Percentiles rank a stretch among this genome's conserved stretches.
Conservation (phyloP, 2,797 vertebrate genomes). For the Echiichthys vipera region DNA sequence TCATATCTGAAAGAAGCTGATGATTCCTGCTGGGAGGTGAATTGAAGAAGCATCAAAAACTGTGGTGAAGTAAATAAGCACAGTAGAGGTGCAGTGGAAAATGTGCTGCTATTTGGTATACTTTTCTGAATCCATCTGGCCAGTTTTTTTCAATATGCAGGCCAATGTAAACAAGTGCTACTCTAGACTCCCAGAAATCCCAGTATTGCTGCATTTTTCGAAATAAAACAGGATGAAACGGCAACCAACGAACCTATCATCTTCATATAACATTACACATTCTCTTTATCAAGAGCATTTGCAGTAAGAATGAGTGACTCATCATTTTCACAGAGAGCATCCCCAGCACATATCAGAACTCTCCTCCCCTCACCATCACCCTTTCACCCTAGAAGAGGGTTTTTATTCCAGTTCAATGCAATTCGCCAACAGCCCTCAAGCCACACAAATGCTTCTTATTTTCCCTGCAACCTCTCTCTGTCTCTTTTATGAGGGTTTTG, state of each 20-base stretch:
- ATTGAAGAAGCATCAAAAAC: not conserved
- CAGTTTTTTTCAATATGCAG: slow-evolving; percentile 32
- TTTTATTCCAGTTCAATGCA: slow-evolving; percentile 69
- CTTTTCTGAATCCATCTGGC: slow-evolving; percentile 60
- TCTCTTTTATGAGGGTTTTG: slow-evolving; percentile 77
- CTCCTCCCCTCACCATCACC: slow-evolving; percentile 63
- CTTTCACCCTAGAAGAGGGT: slow-evolving; percentile 64
- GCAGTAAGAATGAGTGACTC: slow-evolving; percentile 62
- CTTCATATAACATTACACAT: slow-evolving; percentile 61
- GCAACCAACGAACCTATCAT: slow-evolving; percentile 60
- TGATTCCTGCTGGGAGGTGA: not conserved
- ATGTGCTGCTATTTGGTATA: slow-evolving; percentile 65
- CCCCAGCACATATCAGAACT: slow-evolving; percentile 60
- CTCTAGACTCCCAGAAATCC: slow-evolving; percentile 43
- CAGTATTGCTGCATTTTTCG: slow-evolving; percentile 43
- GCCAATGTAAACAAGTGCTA: slow-evolving; percentile 72
- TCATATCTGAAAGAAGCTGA: not conserved
- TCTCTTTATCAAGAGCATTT: slow-evolving; percentile 58
- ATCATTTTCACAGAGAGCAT: slow-evolving; percentile 66
- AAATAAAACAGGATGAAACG: slow-evolving; percentile 60
- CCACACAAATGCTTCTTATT: slow-evolving; percentile 84
- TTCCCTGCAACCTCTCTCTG: slow-evolving; percentile 75
- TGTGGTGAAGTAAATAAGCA: slow-evolving; percentile 24
- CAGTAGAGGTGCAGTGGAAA: slow-evolving; percentile 56
- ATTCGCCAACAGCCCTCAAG: slow-evolving; percentile 74